Percentiles rank a stretch among this genome's conserved stretches.
phyloP scores from a whole-genome alignment of 1,140 invertebrate genomes.

The Popillia japonica region DNA sequence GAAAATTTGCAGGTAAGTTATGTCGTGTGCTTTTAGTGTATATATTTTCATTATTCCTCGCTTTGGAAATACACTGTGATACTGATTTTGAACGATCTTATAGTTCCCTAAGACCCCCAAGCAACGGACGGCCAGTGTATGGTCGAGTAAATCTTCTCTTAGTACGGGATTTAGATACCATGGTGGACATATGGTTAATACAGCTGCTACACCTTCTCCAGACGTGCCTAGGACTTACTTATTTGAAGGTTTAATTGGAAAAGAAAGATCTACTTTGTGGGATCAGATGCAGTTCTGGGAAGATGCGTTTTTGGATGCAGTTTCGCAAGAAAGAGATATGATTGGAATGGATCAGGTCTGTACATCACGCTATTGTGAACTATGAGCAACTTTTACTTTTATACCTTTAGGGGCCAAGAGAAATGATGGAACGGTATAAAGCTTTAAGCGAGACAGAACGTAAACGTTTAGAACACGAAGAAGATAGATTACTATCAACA shows the following conservation, averaged over 20 bases:
- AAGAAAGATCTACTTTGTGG: constrained; percentile 86
- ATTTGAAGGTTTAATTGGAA: constrained; percentile 83
- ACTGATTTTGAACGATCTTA: constrained; percentile 47
- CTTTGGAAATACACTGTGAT: not conserved
- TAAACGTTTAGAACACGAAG: constrained; percentile 96
- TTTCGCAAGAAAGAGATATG: constrained; percentile 98
- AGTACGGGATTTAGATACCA: constrained; percentile 89
- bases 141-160: constrained; percentile 91
- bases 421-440: constrained; percentile 99
- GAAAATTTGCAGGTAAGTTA: constrained; percentile 82
- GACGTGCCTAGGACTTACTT: constrained; percentile 89
- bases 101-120: constrained; percentile 74
- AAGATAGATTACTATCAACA: constrained; percentile 94
- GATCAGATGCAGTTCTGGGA: constrained; percentile 99
- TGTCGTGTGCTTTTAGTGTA: constrained; percentile 39
- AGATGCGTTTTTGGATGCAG: constrained; percentile 97
- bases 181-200: constrained; percentile 85
- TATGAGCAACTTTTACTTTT: not conserved
- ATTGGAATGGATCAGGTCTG: constrained; percentile 96
- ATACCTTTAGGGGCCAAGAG: constrained; percentile 77
- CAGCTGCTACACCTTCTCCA: constrained; percentile 81
- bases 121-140: constrained; percentile 84
- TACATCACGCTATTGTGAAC: not conserved
- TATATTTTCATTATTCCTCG: constrained; percentile 29
- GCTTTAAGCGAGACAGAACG: constrained; percentile 92